Evolutionary conservation across 2,113 vertebrate species (phyloP).

Genomic region (Phyllopteryx taeniolatus): DNA sequence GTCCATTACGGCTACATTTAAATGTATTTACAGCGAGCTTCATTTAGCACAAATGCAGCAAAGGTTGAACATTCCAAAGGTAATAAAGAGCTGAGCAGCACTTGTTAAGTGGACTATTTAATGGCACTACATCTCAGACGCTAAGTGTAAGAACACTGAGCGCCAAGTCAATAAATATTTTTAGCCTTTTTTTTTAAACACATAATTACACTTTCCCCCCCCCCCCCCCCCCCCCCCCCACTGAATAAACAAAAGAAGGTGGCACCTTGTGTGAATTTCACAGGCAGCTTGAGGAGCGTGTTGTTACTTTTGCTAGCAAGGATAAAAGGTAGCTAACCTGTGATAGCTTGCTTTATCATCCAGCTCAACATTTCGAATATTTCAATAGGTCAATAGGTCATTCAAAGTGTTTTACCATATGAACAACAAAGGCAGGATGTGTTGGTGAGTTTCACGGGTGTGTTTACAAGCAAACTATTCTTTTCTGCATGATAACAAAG

Average conservation of each 20-base stretch:
- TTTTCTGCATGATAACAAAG: neutral
- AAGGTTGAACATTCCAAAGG: neutral
- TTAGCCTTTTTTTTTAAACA: neutral
- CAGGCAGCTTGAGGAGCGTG: neutral
- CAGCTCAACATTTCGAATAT: neutral
- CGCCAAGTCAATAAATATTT: neutral
- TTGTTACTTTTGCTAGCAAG: neutral
- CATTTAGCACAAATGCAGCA: conserved; percentile 7
- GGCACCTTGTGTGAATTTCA: neutral
- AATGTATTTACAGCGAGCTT: neutral
- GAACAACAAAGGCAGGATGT: neutral
- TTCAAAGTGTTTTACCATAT: neutral
- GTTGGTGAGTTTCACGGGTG: neutral
- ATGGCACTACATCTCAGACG: neutral
- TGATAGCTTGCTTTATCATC: neutral
- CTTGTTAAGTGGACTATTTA: neutral
- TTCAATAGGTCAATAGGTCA: neutral
- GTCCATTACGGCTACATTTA: conserved; percentile 6
- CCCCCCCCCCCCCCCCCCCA: no score
- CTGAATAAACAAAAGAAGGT: neutral
- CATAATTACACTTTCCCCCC: neutral
- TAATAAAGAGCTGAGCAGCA: conserved; percentile 4
- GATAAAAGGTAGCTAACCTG: no score
- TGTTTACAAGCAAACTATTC: neutral
- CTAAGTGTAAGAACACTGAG: neutral